Conservation (phyloP, 1,140 invertebrate species). For the Phocides pigmalion region DNA sequence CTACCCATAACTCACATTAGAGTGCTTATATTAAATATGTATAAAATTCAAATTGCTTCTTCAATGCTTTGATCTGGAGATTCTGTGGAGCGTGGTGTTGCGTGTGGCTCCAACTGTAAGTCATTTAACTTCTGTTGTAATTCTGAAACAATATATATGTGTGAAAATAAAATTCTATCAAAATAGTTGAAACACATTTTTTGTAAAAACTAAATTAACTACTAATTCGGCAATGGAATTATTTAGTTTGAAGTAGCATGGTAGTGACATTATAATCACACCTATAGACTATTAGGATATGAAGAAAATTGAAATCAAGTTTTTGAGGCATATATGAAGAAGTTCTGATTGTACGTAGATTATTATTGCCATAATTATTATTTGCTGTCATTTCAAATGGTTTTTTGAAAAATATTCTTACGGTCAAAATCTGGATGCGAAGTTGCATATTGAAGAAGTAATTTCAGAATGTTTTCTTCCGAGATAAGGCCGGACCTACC, state of each 20-base stretch:
- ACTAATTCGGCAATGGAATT: too few species aligned
- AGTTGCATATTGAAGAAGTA: slow-evolving; percentile 57
- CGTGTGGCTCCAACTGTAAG: slow-evolving; percentile 54
- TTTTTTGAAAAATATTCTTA: slow-evolving; percentile 43
- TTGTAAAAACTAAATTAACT: too few species aligned
- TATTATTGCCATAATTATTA: too few species aligned
- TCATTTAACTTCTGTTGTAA: slow-evolving; percentile 60
- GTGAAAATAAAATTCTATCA: neutral
- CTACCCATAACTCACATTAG: neutral
- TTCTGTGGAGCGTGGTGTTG: slow-evolving; percentile 51
- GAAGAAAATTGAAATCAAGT: too few species aligned
- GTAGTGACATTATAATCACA: too few species aligned
- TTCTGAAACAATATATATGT: slow-evolving; percentile 47
- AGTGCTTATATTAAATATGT: neutral
- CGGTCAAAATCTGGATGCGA: slow-evolving; percentile 59
- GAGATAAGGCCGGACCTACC: slow-evolving; percentile 63
- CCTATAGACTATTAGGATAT: too few species aligned
- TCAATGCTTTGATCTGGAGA: slow-evolving; percentile 74
- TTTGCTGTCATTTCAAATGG: too few species aligned
- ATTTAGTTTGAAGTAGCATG: too few species aligned
- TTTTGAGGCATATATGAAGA: too few species aligned
- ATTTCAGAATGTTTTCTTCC: slow-evolving; percentile 66
- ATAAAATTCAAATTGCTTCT: slow-evolving; percentile 57
- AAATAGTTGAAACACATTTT: too few species aligned
- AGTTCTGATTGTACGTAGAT: too few species aligned